These are phyloP conservation scores for Scaptomyza hsui DNA, from an alignment of 1,140 invertebrate genomes.

Conservation along the genomic window DNA sequence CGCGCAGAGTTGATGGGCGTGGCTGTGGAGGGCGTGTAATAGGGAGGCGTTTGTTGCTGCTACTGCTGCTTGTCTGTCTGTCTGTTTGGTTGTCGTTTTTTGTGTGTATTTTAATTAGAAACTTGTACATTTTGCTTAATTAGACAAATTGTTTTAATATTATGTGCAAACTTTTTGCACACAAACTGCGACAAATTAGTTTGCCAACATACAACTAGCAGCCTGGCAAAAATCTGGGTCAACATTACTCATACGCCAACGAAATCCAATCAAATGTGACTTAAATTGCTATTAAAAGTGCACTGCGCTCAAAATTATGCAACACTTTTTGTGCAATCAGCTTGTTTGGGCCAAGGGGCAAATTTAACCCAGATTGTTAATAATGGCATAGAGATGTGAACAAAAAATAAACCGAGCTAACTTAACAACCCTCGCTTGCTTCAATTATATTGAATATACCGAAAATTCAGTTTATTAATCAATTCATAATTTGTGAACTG, in stretches of 20 bases:
- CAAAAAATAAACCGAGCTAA: too few relatives aligned
- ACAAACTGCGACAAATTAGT: constrained; percentile 71
- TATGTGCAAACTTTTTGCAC: constrained; percentile 64
- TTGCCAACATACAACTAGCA: constrained; percentile 30
- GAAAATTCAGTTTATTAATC: constrained; percentile 50
- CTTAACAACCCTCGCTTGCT: not conserved
- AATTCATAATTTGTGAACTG: constrained; percentile 42
- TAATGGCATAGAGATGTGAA: not conserved
- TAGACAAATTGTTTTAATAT: constrained; percentile 79
- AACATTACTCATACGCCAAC: constrained; percentile 16
- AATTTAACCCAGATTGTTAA: not conserved
- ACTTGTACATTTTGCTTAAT: constrained; percentile 79
- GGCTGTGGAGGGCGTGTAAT: constrained; percentile 6
- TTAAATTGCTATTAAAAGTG: constrained; percentile 22
- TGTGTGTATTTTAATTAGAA: constrained; percentile 75
- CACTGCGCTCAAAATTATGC: constrained; percentile 51
- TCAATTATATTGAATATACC: not conserved
- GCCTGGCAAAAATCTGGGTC: constrained; percentile 31
- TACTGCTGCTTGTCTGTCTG: constrained; percentile 18
- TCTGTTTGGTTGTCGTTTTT: constrained; percentile 20
- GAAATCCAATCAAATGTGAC: constrained; percentile 59
- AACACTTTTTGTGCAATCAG: constrained; percentile 33
- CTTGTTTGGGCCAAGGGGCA: not conserved
- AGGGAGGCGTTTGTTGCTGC: not conserved
- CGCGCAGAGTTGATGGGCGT: constrained; percentile 12